A percentile compares a stretch with the other conserved stretches of the same genome.
These are phyloP conservation scores for Lymantria dispar DNA, from an alignment of 2,888 invertebrate genomes.

Conservation along the genomic window DNA sequence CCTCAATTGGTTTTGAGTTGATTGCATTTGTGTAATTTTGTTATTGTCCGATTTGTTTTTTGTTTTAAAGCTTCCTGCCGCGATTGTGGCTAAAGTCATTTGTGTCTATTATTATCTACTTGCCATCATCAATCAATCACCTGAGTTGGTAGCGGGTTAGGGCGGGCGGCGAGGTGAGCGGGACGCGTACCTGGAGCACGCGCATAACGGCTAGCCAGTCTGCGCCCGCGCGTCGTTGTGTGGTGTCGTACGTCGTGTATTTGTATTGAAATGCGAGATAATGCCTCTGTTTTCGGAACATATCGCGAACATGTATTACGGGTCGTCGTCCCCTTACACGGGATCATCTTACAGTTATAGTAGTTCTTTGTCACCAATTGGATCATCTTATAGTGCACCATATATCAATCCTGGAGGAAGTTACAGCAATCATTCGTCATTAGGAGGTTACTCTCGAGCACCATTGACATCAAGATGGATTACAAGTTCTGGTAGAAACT, in stretches of 20 bases:
- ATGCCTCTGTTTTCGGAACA: constrained; percentile 89
- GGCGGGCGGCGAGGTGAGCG: constrained; percentile 44
- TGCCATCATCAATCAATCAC: constrained; percentile 74
- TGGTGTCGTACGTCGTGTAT: constrained; percentile 44
- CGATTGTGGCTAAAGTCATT: constrained; percentile 47
- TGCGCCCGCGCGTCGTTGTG: constrained; percentile 50
- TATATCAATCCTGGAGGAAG: constrained; percentile 74
- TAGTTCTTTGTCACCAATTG: constrained; percentile 65
- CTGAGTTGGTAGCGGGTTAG: constrained; percentile 43
- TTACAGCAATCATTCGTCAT: constrained; percentile 75
- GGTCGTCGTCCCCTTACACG: constrained; percentile 73
- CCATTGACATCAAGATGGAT: constrained; percentile 66
- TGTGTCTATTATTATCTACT: constrained; percentile 62
- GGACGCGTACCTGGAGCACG: constrained; percentile 44
- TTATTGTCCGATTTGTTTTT: neutral
- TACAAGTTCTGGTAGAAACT: constrained; percentile 72
- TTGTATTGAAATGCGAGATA: constrained; percentile 37
- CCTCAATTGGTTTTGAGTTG: no score
- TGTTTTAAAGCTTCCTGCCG: constrained; percentile 45
- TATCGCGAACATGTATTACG: constrained; percentile 83
- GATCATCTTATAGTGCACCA: constrained; percentile 73
- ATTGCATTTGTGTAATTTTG: neutral
- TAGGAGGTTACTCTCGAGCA: constrained; percentile 81
- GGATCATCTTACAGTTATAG: constrained; percentile 72
- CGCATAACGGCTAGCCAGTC: constrained; percentile 43